phyloP scores from a whole-genome alignment of 2,113 vertebrate species.

The Sigmodon hispidus region DNA sequence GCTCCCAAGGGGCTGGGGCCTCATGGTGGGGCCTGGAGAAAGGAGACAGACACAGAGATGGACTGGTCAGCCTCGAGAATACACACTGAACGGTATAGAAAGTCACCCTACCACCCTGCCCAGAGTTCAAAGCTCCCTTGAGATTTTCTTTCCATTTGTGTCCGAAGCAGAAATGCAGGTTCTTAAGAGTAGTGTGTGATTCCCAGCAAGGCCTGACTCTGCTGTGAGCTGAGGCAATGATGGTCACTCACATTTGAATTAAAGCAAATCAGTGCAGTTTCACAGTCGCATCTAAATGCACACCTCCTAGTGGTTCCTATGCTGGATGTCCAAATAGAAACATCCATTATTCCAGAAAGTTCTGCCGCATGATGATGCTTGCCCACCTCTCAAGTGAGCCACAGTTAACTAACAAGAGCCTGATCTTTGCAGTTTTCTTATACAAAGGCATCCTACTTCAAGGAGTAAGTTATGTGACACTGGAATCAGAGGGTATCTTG shows the following conservation, averaged over 20 bases:
- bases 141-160: background rate
- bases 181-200: background rate
- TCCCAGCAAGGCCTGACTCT: background rate
- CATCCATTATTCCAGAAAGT: background rate
- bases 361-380: background rate
- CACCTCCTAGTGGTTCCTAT: background rate
- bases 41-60: constrained; percentile 23
- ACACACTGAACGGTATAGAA: background rate
- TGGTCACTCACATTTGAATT: background rate
- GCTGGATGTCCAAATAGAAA: background rate
- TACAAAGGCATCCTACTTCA: background rate
- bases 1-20: constrained; percentile 58
- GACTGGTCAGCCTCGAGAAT: background rate
- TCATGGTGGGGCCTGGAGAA: constrained; percentile 74
- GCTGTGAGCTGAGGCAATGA: background rate
- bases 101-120: background rate
- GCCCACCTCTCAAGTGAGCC: background rate
- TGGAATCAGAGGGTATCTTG: background rate
- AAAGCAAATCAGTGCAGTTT: background rate
- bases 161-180: background rate
- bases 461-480: background rate
- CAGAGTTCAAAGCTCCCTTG: background rate
- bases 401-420: background rate
- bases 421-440: background rate
- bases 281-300: background rate